Conservation (phyloP, 23 tunicate species). For the Phallusia fumigata region DNA sequence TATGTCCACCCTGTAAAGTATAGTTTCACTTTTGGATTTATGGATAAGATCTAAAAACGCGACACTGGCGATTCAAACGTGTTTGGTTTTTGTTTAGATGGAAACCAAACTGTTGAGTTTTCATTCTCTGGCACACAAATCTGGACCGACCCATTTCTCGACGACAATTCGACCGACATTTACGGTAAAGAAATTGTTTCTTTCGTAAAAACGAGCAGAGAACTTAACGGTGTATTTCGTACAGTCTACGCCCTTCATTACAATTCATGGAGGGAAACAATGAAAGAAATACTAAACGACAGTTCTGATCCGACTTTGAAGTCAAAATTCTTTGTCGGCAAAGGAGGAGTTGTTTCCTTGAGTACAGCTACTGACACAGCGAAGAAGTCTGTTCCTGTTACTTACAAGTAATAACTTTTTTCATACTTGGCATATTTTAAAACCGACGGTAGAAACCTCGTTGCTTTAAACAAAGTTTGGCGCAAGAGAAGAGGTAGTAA, state of each 20-base stretch:
- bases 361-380: slow-evolving; percentile 36
- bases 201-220: too few species aligned
- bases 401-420: slow-evolving; percentile 54
- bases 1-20: too few species aligned
- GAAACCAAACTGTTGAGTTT: slow-evolving; percentile 36
- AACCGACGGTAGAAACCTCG: too few species aligned
- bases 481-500: too few species aligned
- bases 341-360: slow-evolving; percentile 79
- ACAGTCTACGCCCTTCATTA: slow-evolving; percentile 77
- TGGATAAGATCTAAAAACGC: too few species aligned
- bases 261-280: slow-evolving; percentile 58
- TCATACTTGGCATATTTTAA: too few species aligned
- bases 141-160: slow-evolving; percentile 34
- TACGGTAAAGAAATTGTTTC: background rate
- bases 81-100: background rate
- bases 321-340: slow-evolving; percentile 39
- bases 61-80: too few species aligned
- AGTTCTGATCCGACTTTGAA: background rate
- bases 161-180: background rate
- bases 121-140: slow-evolving; percentile 46
- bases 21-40: background rate
- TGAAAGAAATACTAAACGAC: slow-evolving; percentile 13
- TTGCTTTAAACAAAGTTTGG: too few species aligned
- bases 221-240: background rate
- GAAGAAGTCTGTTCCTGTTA: slow-evolving; percentile 68